phyloP scores from a whole-genome alignment of 2,113 vertebrate genomes.

The Leptosomus discolor region DNA sequence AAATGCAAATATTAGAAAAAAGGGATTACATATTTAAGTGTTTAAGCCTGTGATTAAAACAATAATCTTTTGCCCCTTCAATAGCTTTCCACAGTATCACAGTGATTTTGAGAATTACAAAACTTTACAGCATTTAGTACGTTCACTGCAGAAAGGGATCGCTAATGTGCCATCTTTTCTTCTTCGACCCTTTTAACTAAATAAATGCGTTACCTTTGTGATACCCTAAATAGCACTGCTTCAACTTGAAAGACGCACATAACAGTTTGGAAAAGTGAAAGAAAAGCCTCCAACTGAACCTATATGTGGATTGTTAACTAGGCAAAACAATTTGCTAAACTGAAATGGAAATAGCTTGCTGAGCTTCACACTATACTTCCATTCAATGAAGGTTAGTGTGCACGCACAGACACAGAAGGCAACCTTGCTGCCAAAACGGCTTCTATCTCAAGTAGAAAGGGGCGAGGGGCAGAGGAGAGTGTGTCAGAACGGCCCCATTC shows the following conservation, averaged over 20 bases:
- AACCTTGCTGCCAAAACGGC: background rate
- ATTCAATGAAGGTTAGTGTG: background rate
- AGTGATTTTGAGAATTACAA: background rate
- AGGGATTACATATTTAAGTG: background rate
- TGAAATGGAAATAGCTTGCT: background rate
- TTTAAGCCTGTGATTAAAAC: background rate
- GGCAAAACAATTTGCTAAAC: background rate
- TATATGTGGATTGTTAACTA: background rate
- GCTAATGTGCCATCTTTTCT: background rate
- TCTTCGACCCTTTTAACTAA: background rate
- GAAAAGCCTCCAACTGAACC: background rate
- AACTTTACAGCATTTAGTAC: background rate
- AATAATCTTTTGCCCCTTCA: background rate
- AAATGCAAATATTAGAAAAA: background rate
- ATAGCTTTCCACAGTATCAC: background rate
- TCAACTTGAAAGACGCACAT: background rate
- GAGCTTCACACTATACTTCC: background rate
- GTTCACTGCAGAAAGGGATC: background rate
- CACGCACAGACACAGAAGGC: background rate
- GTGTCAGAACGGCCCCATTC: background rate
- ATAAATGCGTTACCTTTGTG: background rate
- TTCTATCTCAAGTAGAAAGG: background rate
- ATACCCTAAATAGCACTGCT: background rate
- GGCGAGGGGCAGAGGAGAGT: rapidly evolving
- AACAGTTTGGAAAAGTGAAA: background rate